phyloP scores from a whole-genome alignment of 2,797 vertebrate genomes.

The Pangasius mekongensis region DNA sequence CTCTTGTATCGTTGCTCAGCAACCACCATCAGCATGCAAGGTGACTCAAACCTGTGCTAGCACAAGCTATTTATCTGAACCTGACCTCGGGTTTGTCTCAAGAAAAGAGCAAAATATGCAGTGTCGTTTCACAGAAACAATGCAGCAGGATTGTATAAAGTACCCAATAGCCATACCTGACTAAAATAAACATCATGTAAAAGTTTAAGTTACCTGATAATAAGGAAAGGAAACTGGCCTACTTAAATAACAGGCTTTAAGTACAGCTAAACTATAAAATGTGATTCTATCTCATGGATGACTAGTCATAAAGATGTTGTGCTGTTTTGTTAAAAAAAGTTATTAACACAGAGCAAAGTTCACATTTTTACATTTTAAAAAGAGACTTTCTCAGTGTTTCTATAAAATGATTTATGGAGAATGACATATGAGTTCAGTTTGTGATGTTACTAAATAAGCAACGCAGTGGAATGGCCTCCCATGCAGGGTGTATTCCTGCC shows the following conservation, averaged over 20 bases:
- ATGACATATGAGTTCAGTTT: not conserved
- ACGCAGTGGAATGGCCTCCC: not conserved
- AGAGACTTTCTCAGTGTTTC: not conserved
- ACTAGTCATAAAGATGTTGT: not conserved
- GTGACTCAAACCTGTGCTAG: constrained; percentile 25
- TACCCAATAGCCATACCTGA: not conserved
- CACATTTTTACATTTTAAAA: not conserved
- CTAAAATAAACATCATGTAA: constrained; percentile 7
- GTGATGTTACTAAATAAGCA: not conserved
- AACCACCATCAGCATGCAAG: constrained; percentile 10
- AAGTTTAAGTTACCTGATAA: not conserved
- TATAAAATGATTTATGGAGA: not conserved
- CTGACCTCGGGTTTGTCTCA: constrained; percentile 21
- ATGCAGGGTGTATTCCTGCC: not conserved
- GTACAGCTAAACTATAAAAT: not conserved
- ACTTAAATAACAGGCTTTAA: not conserved
- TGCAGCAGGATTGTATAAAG: not conserved
- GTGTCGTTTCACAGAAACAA: not conserved
- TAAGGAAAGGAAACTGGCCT: not conserved
- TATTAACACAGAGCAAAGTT: not conserved
- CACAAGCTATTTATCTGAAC: constrained; percentile 24
- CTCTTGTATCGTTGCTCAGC: constrained; percentile 26
- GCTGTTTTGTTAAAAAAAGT: not conserved
- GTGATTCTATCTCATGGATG: not conserved
- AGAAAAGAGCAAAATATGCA: constrained; percentile 19